Evolutionary conservation across 2,797 vertebrate species (phyloP), one percentile per base, ranked within the genome.

Genomic region (Bryconaethiops microstoma): DNA sequence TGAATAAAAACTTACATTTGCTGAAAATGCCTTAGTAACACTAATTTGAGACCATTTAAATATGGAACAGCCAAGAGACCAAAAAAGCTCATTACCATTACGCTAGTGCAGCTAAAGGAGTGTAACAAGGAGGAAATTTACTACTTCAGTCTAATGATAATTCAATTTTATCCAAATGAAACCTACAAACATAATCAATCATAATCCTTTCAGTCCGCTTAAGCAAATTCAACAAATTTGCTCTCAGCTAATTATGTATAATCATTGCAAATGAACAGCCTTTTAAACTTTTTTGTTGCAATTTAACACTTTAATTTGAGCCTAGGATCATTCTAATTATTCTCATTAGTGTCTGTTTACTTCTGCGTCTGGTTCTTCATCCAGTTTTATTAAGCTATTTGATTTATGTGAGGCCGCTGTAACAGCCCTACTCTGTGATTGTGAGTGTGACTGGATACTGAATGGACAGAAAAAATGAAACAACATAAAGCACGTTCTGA

Each of bases 271-370:
- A 77, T 29, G 14, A 82, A 74, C 13, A 39, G 54, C 55, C 29
- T 63, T 35, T 17, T 1, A 52, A 67, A 68, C 4, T 0, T 25
- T 50, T 75, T 48, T 69, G 64, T 35, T 39, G 55, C 50, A 19
- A 79, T 73, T 79, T 14, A 21, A 59, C 14, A 23, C 29, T 80
- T 80, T n/a, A 74, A 59, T 74, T 10, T 54, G 23, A 52, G 48
- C 68, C 50, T 35, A 54, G 14, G 16, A 19, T 29, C 55, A 14
- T 8, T 19, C 17, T 25, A 5, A 16, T 54, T 73, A 25, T 42
- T 57, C 50, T 19, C 54, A 74, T 65, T 19, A 29, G 13, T 48
- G 16, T 19, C 45, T n/a, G 21, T 45, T 45, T 60, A 2, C 40
- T 68, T 13, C 4, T 23, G 23, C 9, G 45, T 70, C 10, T 48